Percentiles rank a stretch among this genome's conserved stretches.
Conservation (phyloP, 2,113 vertebrate species). For the Meleagris gallopavo region DNA sequence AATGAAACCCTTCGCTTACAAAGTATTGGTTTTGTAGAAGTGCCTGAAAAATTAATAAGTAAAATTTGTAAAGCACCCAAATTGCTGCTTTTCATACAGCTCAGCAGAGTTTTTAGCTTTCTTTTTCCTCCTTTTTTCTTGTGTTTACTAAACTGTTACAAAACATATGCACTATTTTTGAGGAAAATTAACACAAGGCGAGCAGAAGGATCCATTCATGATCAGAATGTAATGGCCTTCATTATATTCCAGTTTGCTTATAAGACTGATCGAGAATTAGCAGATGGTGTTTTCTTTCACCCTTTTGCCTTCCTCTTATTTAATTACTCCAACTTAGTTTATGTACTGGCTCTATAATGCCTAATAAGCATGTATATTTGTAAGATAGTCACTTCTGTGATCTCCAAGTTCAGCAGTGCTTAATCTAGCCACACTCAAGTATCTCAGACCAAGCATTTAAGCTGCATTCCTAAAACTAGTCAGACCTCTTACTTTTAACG, state of each 20-base stretch:
- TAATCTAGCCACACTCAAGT: conserved; percentile 5
- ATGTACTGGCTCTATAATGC: conserved; percentile 55
- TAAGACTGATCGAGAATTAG: conserved; percentile 77
- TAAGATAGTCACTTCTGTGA: conserved; percentile 2
- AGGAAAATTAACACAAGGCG: conserved; percentile 71
- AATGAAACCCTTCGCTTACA: not conserved
- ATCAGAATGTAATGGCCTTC: conserved; percentile 80
- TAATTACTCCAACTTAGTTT: conserved; percentile 78
- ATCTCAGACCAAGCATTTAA: not conserved
- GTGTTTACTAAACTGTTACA: conserved; percentile 70
- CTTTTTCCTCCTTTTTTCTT: conserved; percentile 46
- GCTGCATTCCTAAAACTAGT: not conserved
- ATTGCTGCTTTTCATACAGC: not conserved
- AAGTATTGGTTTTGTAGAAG: not conserved
- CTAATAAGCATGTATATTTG: conserved; percentile 57
- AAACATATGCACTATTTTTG: conserved; percentile 75
- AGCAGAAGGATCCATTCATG: conserved; percentile 79
- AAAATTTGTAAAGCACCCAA: not conserved
- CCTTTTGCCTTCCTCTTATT: conserved; percentile 70
- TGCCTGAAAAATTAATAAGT: not conserved
- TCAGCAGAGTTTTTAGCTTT: conserved; percentile 46
- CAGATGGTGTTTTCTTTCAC: conserved; percentile 84
- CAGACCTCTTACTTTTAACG: not conserved
- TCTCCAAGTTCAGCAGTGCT: not conserved
- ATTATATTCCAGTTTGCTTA: conserved; percentile 76